Conservation (phyloP, 2,113 vertebrate genomes). For the Bettongia penicillata region DNA sequence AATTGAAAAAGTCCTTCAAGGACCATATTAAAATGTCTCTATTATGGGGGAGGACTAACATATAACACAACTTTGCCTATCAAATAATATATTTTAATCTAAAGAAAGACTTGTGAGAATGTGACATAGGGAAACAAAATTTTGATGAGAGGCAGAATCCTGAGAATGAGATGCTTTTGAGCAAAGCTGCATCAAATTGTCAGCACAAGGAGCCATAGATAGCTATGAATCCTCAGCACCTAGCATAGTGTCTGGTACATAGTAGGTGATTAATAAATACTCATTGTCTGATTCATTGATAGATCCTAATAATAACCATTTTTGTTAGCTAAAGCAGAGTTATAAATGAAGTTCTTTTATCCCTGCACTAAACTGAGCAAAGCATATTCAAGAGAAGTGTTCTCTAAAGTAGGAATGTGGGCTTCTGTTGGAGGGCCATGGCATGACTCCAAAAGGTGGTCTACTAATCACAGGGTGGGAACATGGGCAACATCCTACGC, state of each 20-base stretch:
- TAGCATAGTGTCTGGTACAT: not conserved
- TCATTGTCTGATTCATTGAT: not conserved
- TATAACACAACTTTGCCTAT: not conserved
- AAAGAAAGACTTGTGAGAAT: not conserved
- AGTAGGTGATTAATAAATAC: not conserved
- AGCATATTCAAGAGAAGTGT: not conserved
- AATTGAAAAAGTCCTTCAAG: not conserved
- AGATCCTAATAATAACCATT: not conserved
- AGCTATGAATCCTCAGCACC: not conserved
- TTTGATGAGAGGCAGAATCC: not conserved
- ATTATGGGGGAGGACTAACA: not conserved
- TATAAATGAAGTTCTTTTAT: not conserved
- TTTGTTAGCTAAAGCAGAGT: not conserved
- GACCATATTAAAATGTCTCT: not conserved
- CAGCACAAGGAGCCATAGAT: not conserved
- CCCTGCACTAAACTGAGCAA: not conserved
- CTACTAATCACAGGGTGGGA: not conserved
- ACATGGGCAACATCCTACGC: not conserved
- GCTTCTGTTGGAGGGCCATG: not conserved
- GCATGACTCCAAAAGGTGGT: not conserved
- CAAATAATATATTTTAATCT: not conserved
- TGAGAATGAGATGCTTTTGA: not conserved
- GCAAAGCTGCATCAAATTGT: not conserved
- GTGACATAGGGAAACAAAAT: not conserved
- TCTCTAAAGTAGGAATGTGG: not conserved